phyloP scores from a whole-genome alignment of 2,797 vertebrate genomes.

The Coreius guichenoti region DNA sequence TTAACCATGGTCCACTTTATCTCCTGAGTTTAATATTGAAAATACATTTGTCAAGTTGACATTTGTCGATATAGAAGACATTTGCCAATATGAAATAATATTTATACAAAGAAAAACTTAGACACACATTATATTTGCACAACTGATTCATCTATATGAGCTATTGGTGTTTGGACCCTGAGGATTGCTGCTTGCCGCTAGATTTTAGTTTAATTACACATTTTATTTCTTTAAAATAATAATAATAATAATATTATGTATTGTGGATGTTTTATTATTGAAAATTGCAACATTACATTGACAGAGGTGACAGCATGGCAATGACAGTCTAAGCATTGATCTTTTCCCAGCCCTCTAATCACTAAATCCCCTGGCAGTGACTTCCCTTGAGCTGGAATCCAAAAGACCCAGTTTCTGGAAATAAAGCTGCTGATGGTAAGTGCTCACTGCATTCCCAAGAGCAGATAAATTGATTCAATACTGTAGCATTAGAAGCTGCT shows the following conservation, averaged over 20 bases:
- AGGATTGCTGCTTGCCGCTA: not conserved
- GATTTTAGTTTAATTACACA: not conserved
- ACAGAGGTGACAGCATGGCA: not conserved
- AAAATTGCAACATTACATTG: not conserved
- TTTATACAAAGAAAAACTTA: not conserved
- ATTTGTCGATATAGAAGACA: no score
- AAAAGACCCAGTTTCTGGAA: constrained; percentile 42
- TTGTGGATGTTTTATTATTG: not conserved
- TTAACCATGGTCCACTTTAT: not conserved
- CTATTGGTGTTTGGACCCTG: not conserved
- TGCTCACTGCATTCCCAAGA: constrained; percentile 37
- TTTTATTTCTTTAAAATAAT: not conserved
- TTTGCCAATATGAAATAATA: not conserved
- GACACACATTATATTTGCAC: not conserved
- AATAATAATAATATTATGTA: no score
- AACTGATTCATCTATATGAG: not conserved
- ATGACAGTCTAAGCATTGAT: constrained; percentile 22
- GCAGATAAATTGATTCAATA: constrained; percentile 43
- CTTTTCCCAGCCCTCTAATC: constrained; percentile 24
- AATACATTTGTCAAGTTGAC: not conserved
- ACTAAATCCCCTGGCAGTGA: constrained; percentile 17
- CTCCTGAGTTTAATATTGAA: not conserved
- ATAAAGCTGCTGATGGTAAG: constrained; percentile 55
- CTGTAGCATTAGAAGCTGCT: constrained; percentile 28
- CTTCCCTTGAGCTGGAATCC: constrained; percentile 43